Percentiles rank a stretch among this genome's conserved stretches.
Evolutionary conservation across 2,797 vertebrate genomes (phyloP).

Genomic region (Hirundo rustica): DNA sequence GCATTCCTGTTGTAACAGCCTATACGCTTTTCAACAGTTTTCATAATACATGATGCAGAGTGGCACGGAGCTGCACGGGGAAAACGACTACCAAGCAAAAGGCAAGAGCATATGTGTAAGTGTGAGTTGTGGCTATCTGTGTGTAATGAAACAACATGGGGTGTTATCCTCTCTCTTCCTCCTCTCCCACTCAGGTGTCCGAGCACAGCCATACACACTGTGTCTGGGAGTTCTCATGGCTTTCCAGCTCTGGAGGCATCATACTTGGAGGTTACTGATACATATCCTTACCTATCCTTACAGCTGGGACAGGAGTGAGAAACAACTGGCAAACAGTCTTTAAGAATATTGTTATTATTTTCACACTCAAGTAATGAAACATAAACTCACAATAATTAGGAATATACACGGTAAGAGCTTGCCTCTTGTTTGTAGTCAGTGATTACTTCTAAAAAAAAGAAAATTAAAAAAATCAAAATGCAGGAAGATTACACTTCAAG

Average conservation of each 20-base stretch:
- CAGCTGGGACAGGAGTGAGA: neutral
- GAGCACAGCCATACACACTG: neutral
- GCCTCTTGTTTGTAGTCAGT: neutral
- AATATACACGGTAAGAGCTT: neutral
- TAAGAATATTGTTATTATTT: neutral
- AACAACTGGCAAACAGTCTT: neutral
- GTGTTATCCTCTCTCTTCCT: neutral
- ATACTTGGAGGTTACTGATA: neutral
- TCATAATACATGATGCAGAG: neutral
- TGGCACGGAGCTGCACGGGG: neutral
- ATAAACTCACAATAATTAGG: neutral
- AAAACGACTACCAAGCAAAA: neutral
- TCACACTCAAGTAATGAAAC: neutral
- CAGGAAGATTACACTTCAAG: neutral
- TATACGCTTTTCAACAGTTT: constrained; percentile 3
- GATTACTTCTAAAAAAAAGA: neutral
- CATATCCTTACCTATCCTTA: neutral
- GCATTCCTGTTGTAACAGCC: constrained; percentile 13
- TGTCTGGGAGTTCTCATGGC: neutral
- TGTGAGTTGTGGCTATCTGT: constrained; percentile 21
- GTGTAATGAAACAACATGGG: neutral
- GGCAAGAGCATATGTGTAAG: neutral
- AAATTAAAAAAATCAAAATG: neutral
- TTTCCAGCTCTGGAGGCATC: neutral
- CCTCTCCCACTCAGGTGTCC: neutral